phyloP scores from a whole-genome alignment of 1,140 invertebrate genomes.

The Listronotus oregonensis region DNA sequence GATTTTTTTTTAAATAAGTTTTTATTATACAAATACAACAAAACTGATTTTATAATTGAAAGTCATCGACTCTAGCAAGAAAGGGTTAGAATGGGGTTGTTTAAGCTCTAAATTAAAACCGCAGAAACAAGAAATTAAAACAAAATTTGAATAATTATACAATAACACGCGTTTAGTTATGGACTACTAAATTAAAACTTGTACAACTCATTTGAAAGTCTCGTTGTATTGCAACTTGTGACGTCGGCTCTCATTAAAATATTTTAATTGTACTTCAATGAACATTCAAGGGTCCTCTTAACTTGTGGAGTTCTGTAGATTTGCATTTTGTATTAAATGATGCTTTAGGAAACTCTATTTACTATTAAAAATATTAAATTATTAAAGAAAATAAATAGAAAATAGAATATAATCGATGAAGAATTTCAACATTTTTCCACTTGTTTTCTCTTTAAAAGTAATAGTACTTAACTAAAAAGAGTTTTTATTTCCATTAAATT shows the following conservation, averaged over 20 bases:
- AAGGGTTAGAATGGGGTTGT: conserved; percentile 22
- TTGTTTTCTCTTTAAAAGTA: too few relatives aligned
- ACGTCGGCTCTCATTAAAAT: conserved; percentile 47
- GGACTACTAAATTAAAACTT: conserved; percentile 36
- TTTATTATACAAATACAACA: too few relatives aligned
- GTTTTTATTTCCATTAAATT: too few relatives aligned
- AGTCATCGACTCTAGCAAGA: conserved; percentile 1
- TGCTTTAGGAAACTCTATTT: too few relatives aligned
- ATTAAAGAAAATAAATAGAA: too few relatives aligned
- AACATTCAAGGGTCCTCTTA: conserved; percentile 41
- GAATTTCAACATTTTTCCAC: too few relatives aligned
- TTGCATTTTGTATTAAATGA: not conserved
- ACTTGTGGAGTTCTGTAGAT: not conserved
- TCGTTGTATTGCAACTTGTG: conserved; percentile 37
- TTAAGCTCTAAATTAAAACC: conserved; percentile 20
- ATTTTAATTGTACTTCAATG: conserved; percentile 50
- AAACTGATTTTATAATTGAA: too few relatives aligned
- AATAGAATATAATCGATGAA: too few relatives aligned
- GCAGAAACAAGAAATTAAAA: conserved; percentile 32
- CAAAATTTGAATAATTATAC: conserved; percentile 50
- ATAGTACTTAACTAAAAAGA: too few relatives aligned
- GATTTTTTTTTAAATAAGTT: too few relatives aligned
- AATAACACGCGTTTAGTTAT: conserved; percentile 48
- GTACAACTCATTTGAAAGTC: conserved; percentile 33
- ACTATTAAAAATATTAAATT: not conserved